Evolutionary conservation across 2,113 vertebrate species (phyloP).

Genomic region (Diglossa brunneiventris): DNA sequence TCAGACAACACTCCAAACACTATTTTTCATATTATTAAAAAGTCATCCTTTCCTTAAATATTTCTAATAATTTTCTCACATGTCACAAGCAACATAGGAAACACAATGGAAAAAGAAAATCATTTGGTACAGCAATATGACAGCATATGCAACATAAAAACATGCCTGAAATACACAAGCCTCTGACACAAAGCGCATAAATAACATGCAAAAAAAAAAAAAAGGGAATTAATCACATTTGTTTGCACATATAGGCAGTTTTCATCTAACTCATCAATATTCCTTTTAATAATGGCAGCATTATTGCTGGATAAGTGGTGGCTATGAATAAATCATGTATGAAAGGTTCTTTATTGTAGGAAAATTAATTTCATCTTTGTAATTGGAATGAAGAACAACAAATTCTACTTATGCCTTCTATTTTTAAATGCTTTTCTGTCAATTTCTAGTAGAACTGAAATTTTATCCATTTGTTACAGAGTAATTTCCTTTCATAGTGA

Average conservation of each 20-base stretch:
- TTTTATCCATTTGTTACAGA: neutral
- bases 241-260: slow-evolving; percentile 14
- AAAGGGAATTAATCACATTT: neutral
- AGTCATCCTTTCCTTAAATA: slow-evolving; percentile 11
- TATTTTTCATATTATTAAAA: slow-evolving; percentile 20
- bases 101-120: neutral
- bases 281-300: slow-evolving; percentile 22
- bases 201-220: neutral
- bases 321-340: slow-evolving; percentile 29
- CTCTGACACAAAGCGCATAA: neutral
- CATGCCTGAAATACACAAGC: neutral
- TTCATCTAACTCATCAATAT: slow-evolving; percentile 30
- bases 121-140: neutral
- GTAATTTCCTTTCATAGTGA: neutral
- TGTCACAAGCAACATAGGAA: neutral
- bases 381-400: neutral
- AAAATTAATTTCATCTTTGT: slow-evolving; percentile 18
- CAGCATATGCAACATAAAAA: neutral
- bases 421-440: neutral
- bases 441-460: neutral
- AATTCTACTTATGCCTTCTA: neutral
- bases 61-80: neutral
- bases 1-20: neutral
- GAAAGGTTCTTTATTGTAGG: neutral
- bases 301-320: neutral